A percentile compares a stretch with the other conserved stretches of the same genome.
These are phyloP conservation scores for Pygoscelis antarcticus DNA, from an alignment of 2,113 vertebrate species.

Conservation along the genomic window DNA sequence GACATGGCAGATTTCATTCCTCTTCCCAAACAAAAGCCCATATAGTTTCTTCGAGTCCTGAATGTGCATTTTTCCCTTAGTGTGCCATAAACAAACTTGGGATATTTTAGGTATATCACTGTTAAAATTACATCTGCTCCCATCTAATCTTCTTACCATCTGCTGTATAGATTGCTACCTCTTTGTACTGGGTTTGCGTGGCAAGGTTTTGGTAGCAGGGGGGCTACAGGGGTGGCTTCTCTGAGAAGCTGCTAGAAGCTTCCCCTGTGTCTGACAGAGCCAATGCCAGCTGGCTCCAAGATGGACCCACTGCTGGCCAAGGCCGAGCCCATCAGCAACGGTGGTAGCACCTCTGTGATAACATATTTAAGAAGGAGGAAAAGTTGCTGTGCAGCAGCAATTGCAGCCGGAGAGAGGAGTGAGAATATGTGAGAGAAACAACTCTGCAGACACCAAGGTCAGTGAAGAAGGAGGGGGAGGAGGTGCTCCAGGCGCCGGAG, in stretches of 20 bases:
- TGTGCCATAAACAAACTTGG: not conserved
- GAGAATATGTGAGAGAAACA: not conserved
- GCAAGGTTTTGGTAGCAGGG: not conserved
- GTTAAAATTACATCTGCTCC: not conserved
- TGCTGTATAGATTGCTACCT: not conserved
- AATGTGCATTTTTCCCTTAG: not conserved
- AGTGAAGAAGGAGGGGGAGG: too few relatives aligned
- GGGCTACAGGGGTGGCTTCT: not conserved
- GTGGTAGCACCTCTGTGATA: not conserved
- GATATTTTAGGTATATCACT: not conserved
- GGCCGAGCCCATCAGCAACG: accelerated
- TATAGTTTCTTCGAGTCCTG: not conserved
- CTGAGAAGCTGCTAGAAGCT: not conserved
- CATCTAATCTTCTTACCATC: not conserved
- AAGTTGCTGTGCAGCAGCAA: too few relatives aligned
- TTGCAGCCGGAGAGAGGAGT: not conserved
- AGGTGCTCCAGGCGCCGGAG: too few relatives aligned
- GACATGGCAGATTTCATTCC: not conserved
- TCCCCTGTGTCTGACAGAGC: not conserved
- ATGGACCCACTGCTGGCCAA: not conserved
- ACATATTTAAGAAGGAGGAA: not conserved
- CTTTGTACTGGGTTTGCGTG: not conserved
- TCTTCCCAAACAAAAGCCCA: not conserved
- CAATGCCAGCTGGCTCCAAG: not conserved
- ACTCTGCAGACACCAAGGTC: too few relatives aligned